Base-by-base conservation (phyloP, 1,140 invertebrate species). In the Drosophila funebris region DNA sequence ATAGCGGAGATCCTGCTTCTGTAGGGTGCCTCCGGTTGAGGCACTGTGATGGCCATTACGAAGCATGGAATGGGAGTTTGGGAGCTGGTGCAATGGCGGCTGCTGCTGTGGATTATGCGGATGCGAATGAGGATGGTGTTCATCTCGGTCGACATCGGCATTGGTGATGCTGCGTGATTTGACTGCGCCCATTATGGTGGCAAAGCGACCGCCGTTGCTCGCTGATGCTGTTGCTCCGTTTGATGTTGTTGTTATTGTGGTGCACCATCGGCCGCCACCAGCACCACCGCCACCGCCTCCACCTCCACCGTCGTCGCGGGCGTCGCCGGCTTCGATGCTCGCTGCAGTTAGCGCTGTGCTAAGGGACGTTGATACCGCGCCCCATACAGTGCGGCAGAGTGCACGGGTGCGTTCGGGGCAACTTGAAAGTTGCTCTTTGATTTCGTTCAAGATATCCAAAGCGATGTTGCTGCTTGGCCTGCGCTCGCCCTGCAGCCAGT, bases 351-450 rank as follows among this genome's bases (percentile, higher is more conserved):
- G 82, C 75, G 84, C 78, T 83, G 78, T 90, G 89, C 85, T 90
- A 78, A 90, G 79, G 83, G 89, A 83, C 56, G 82, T 79, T 48
- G 90, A 90, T 27, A 91, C 85, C 44, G 89, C 84, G 56, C 82
- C 90, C 90, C 85, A 91, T 90, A 91, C 90, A 90, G 89, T 87
- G 69, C 85, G 90, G 62, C 90, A 91, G 46, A 91, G 74, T 54
- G 76, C 74, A 33, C 90, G 80, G 33, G 90, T 85, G 68, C 90
- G 90, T 76, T 90, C 90, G 54, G 90, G 90, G 90, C 90, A 91
- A 91, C 90, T 91, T 87, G 87, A 90, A 62, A 91, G 90, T 91
- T 91, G 90, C 87, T 90, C 90, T 81, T 80, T 85, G 31, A 91
- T 60, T 76, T 75, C 83, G 83, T 76, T 90, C 53, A 91, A 87